Evolutionary conservation across 2,113 vertebrate species (phyloP).

Genomic region (Caracal caracal): DNA sequence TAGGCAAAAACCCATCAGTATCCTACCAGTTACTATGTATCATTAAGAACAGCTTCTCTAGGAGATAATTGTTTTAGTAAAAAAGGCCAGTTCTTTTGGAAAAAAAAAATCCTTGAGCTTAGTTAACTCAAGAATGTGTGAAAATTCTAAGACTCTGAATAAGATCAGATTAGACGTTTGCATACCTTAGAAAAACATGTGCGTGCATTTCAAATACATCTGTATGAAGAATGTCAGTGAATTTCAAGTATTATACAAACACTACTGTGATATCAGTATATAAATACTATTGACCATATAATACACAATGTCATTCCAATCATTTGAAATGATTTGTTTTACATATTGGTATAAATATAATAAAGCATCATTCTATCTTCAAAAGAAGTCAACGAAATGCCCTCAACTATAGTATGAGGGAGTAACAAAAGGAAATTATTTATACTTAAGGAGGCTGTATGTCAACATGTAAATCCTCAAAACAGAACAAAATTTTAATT

Average conservation of each 20-base stretch:
- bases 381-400: slow-evolving; percentile 16
- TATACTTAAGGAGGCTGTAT: not conserved
- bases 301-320: not conserved
- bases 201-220: not conserved
- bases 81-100: not conserved
- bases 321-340: not conserved
- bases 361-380: not conserved
- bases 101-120: not conserved
- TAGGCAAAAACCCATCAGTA: not conserved
- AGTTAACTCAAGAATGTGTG: not conserved
- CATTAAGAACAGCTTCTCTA: not conserved
- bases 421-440: not conserved
- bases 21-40: not conserved
- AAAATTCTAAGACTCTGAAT: slow-evolving; percentile 26
- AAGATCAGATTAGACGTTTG: not conserved
- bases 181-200: not conserved
- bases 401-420: not conserved
- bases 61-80: not conserved
- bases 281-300: not conserved
- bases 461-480: not conserved
- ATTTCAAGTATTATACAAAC: not conserved
- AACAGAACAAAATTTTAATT: not conserved
- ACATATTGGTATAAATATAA: not conserved
- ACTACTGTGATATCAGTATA: not conserved
- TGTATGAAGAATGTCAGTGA: not conserved